Base-by-base conservation (phyloP, 2,797 vertebrate species). In the Anguilla marmorata region DNA sequence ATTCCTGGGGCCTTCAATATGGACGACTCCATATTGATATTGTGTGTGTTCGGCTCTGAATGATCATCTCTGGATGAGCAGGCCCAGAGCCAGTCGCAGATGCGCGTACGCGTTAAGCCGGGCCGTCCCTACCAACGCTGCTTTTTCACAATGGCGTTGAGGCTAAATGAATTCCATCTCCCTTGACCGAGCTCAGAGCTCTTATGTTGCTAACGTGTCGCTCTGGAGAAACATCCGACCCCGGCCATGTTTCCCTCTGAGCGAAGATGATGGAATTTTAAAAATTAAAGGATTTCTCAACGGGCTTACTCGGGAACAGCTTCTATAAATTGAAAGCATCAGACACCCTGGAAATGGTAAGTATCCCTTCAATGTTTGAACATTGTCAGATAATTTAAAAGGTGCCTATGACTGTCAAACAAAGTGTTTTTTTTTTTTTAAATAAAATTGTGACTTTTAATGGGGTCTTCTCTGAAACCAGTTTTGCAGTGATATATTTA, bases 221-320 rank as follows among this genome's bases (percentile, higher is more conserved):
- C 86, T 90, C 85, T 90, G 86, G 89, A 87, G 84, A 92, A 89
- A 90, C 91, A 92, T 93, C 89, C 92, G 90, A 94, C 93, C 90
- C 58, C 45, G 88, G 60, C 86, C 80, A 37, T 92, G 93, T 94
- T 91, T 91, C 82, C 84, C 88, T 91, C 79, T 79, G 89, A 90
- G 88, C 90, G 89, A 89, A 89, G 92, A 89, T 94, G 94, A 96
- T 95, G 91, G 92, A 94, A 94, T 96, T 95, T 95, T 89, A 95
- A 96, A 96, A 93, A 94, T 95, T 86, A 91, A 94, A 91, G 79
- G 90, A 88, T 92, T 91, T 93, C 92, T 93, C 91, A 93, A 91
- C 89, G 87, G 69, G 91, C 90, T 90, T 91, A 90, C 92, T 89
- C 91, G 91, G 93, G 90, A 92, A 92, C 93, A 94, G 92, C 91